Base-by-base conservation (phyloP, 2,113 vertebrate species). In the Halcyon senegalensis region DNA sequence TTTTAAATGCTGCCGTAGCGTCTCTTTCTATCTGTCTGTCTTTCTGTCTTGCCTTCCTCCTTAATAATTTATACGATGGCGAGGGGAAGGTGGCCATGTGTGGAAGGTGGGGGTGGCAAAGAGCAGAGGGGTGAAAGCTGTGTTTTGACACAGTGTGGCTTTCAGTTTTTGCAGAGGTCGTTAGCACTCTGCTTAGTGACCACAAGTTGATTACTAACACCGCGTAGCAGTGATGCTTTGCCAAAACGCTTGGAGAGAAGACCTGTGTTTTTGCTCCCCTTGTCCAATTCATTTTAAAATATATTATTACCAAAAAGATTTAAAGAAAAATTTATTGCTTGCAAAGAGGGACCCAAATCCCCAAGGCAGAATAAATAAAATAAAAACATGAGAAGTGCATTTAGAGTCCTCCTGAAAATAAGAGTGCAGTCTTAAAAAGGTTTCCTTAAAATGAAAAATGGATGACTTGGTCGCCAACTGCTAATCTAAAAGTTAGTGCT, bases 381-480 rank as follows among this genome's bases (percentile, higher is more conserved):
- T 94, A 95, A 97, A 98, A 98, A 98, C 97, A 98, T 87, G 96
- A 98, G 96, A 98, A 97, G 91, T 97, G 96, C 97, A 97, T 96
- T 98, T 97, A 97, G 76, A 76, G 96, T 94, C 93, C 96, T 97
- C 95, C 93, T 51, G 60, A 97, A 98, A 98, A 98, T 97, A 98
- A 97, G 95, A 98, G 96, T 88, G 93, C 93, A 97, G 90, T 95
- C 94, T 97, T 97, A 97, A 97, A 96, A 98, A 97, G 93, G 93
- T 90, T 96, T 97, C 96, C 95, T 98, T 96, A 91, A 97, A 97
- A 97, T 98, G 97, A 98, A 98, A 98, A 98, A 98, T 98, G 97
- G 93, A 95, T 87, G 84, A 92, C 58, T 94, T 91, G 96, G 94
- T 96, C 25, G 28, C 96, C 97, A 96, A 98, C 97, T 96, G 80